These are phyloP conservation scores for Crax fasciolata DNA, from an alignment of 2,797 vertebrate species.

Conservation along the genomic window DNA sequence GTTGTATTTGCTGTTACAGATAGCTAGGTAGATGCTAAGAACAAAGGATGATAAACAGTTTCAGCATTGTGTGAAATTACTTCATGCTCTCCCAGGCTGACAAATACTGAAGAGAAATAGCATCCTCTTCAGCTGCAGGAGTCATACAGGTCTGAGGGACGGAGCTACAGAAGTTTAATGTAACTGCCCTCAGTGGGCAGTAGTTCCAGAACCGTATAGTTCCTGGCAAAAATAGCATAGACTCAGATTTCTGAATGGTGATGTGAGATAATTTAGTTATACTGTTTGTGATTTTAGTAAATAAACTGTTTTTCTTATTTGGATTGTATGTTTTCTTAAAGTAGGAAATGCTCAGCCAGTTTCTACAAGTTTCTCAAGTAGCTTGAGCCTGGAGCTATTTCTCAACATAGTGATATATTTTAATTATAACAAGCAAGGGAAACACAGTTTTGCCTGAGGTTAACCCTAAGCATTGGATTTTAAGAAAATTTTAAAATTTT, in stretches of 20 bases:
- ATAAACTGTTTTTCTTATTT: background rate
- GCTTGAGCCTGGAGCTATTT: background rate
- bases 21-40: background rate
- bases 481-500: constrained; percentile 2
- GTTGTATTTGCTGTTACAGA: background rate
- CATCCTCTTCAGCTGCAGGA: background rate
- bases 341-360: background rate
- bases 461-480: background rate
- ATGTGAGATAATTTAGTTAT: background rate
- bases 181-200: background rate
- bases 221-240: background rate
- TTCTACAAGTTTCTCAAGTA: background rate
- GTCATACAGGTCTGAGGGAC: rapidly evolving
- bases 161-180: background rate
- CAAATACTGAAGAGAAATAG: background rate
- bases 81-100: background rate
- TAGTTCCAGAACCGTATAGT: background rate
- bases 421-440: background rate
- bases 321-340: background rate
- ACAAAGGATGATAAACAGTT: background rate
- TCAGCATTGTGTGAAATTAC: background rate
- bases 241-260: background rate
- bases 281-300: background rate
- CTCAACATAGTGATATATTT: background rate
- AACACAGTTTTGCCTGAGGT: background rate